Evolutionary conservation across 2,113 vertebrate genomes (phyloP).

Genomic region (Muscicapa adusta): DNA sequence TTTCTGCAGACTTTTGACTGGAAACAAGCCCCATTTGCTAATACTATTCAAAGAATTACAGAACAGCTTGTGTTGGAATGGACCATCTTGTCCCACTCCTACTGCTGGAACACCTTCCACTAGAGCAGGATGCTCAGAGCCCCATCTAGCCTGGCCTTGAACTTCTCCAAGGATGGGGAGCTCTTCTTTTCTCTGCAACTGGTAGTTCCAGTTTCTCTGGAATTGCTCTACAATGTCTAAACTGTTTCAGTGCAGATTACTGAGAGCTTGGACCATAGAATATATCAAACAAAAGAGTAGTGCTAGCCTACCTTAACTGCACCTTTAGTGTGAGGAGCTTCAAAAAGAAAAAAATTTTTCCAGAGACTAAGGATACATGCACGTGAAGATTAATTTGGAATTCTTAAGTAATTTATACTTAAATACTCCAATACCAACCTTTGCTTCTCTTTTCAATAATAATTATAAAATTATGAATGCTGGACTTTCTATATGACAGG

Average conservation of each 20-base stretch:
- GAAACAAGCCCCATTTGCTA: not conserved
- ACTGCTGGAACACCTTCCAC: too few species aligned
- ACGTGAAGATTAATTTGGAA: not conserved
- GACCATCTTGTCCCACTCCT: fast-evolving
- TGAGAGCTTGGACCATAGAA: not conserved
- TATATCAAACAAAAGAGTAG: not conserved
- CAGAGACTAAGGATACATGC: not conserved
- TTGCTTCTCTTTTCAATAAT: not conserved
- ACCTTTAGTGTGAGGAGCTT: not conserved
- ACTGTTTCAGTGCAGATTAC: not conserved
- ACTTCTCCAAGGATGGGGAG: not conserved
- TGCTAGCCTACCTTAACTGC: not conserved
- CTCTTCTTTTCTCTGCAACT: not conserved
- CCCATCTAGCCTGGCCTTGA: not conserved
- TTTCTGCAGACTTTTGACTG: not conserved
- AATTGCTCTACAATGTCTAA: not conserved
- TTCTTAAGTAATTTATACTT: not conserved
- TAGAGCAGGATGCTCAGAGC: not conserved
- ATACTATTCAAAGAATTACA: not conserved
- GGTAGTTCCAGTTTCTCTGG: not conserved
- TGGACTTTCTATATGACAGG: not conserved
- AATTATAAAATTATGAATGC: not conserved
- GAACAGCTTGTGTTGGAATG: not conserved
- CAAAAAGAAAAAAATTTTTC: not conserved
- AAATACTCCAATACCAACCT: not conserved